Percentiles rank a stretch among this genome's conserved stretches.
Conservation (phyloP, 1,140 invertebrate species). For the Drosophila equinoxialis region DNA sequence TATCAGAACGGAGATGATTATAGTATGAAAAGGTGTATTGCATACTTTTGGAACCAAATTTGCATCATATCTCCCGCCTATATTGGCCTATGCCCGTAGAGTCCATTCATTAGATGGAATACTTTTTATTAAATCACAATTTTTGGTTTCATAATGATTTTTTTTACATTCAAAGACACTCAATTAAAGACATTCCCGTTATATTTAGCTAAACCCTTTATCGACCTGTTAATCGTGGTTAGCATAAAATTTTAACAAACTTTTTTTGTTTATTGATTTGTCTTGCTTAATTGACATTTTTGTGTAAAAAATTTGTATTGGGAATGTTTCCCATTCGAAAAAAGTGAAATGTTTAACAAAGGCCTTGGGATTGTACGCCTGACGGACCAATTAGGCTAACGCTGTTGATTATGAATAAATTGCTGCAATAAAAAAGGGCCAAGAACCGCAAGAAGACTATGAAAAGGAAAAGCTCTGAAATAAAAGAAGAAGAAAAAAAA, state of each 20-base stretch:
- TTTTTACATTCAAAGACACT: no score
- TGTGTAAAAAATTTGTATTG: background rate
- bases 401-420: conserved; percentile 70
- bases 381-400: conserved; percentile 61
- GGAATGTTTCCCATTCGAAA: conserved; percentile 1
- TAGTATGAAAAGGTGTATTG: no score
- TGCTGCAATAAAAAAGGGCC: conserved; percentile 31
- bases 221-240: no score
- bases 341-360: conserved; percentile 39
- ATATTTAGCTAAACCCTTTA: no score
- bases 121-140: no score
- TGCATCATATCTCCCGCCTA: no score
- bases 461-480: conserved; percentile 11
- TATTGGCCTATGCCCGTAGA: no score
- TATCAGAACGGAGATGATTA: no score
- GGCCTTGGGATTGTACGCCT: conserved; percentile 17
- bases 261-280: background rate
- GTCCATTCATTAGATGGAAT: no score
- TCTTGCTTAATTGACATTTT: conserved; percentile 10
- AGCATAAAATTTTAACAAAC: background rate
- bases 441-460: background rate
- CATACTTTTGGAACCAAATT: no score
- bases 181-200: no score
- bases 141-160: no score
- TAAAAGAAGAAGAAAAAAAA: conserved; percentile 11